Percentiles rank a stretch among this genome's conserved stretches.
Conservation (phyloP, 2,113 vertebrate genomes). For the Glareola pratincola region DNA sequence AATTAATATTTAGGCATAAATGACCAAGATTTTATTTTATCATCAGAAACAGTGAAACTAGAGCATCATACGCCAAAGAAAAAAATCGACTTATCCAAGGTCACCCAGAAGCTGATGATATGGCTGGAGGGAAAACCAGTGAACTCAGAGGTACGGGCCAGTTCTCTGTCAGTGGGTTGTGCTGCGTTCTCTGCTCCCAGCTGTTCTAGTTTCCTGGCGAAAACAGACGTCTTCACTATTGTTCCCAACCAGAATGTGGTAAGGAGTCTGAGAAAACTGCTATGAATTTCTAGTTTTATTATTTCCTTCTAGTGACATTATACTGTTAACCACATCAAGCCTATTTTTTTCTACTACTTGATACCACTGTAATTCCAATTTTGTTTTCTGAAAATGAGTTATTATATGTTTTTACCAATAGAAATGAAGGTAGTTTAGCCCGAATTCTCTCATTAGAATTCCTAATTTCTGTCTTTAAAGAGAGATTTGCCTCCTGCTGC, state of each 20-base stretch:
- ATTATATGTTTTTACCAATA: background rate
- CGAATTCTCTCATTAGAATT: background rate
- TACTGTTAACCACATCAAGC: background rate
- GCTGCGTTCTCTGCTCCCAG: background rate
- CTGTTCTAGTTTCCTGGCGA: background rate
- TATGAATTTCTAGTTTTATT: background rate
- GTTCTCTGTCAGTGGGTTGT: background rate
- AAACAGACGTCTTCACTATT: background rate
- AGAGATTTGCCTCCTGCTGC: background rate
- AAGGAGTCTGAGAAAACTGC: background rate
- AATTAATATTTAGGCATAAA: background rate
- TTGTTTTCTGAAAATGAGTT: background rate
- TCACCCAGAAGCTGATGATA: background rate
- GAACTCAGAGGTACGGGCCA: background rate
- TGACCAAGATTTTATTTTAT: background rate
- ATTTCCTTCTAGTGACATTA: background rate
- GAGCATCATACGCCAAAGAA: background rate
- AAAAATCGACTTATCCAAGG: background rate
- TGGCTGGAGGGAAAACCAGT: background rate
- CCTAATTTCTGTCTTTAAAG: background rate
- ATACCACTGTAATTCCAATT: background rate
- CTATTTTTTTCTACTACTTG: background rate
- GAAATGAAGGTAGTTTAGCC: background rate
- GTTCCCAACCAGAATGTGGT: background rate
- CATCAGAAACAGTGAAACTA: background rate